Evolutionary conservation across 1,140 invertebrate species (phyloP), one percentile per base, ranked within the genome.

Genomic region (Saccostrea echinata): DNA sequence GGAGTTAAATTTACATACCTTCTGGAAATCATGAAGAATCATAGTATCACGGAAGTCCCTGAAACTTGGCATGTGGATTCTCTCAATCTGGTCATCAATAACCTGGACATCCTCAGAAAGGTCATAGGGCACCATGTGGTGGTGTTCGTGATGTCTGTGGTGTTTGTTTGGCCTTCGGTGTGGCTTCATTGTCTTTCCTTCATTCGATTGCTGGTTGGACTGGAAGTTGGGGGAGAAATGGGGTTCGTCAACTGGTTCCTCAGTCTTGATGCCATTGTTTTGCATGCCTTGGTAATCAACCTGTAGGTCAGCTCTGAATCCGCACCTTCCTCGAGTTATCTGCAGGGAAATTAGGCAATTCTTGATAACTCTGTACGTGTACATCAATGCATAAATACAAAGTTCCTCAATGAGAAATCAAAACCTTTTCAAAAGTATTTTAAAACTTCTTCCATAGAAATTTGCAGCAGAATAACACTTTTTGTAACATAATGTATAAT

Each of bases 1-100:
- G n/a, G n/a, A n/a, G n/a, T n/a, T n/a, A n/a, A 21, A 18, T 18
- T 43, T 21, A 4, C 8, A 30, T 76, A 97, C 97, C 90, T 96
- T 96, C 90, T 96, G 97, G 93, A 98, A 99, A 95, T 99, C 98
- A 92, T 99, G 98, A 92, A 98, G 97, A 92, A 98, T 98, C 68
- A 97, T 96, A 35, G 97, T 97, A 52, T 96, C 96, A 55, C 96
- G 96, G 27, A 97, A 97, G 90, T 97, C 96, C 90, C 96, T 96
- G 91, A 98, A 97, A 92, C 97, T 96, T 30, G 97, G 97, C n/a
- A 98, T 97, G 93, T 97, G 96, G 91, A 98, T 97, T 92, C 97
- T 97, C 91, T 97, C 97, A 93, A 96, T 96, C 52, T 96, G 96
- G 43, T 97, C 93, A 93, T 98, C 95, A 90, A 98, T 97, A 91